phyloP scores from a whole-genome alignment of 2,797 vertebrate genomes.

The Parauchenoglanis punctatus region DNA sequence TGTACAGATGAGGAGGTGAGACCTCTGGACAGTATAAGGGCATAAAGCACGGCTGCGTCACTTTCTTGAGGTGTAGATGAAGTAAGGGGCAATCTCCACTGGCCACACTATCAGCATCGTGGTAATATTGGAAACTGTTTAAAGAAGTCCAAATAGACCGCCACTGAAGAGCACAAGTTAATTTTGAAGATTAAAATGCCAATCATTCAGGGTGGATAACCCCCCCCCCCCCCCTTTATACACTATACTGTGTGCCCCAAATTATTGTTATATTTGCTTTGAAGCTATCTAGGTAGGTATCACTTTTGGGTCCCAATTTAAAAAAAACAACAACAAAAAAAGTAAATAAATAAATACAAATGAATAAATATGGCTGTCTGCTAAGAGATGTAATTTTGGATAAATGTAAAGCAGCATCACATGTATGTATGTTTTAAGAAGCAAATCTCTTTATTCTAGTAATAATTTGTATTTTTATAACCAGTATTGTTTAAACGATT shows the following conservation, averaged over 20 bases:
- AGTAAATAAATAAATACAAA: not conserved
- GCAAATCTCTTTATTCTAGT: not conserved
- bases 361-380: not conserved
- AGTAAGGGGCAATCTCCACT: not conserved
- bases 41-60: not conserved
- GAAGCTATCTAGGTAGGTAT: not conserved
- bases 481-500: not conserved
- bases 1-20: not conserved
- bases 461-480: not conserved
- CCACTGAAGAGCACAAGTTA: not conserved
- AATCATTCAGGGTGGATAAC: not conserved
- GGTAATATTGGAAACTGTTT: too few species aligned
- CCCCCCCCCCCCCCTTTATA: not conserved
- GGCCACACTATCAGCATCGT: too few species aligned
- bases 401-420: not conserved
- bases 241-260: not conserved
- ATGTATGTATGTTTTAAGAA: not conserved
- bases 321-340: not conserved
- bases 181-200: not conserved
- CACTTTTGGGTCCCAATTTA: not conserved
- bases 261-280: not conserved
- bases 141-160: too few species aligned
- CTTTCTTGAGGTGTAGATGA: not conserved
- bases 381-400: not conserved
- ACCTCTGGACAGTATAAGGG: not conserved